phyloP scores from a whole-genome alignment of 1,140 invertebrate genomes.

The Trinorchestia longiramus region DNA sequence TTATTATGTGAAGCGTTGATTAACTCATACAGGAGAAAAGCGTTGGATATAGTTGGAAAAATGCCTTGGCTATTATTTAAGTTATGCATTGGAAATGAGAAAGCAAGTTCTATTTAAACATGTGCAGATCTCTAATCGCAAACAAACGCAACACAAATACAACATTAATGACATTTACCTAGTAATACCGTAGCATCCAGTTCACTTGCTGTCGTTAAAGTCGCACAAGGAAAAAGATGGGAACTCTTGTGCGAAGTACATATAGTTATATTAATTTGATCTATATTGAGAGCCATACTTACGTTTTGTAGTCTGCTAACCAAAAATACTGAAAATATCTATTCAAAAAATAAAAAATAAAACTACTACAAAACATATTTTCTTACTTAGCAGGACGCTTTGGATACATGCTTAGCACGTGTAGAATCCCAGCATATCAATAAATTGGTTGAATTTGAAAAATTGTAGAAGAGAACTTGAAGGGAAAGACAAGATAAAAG shows the following conservation, averaged over 20 bases:
- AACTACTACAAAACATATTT: too few species aligned
- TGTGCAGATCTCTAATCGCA: background rate
- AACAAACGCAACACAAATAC: background rate
- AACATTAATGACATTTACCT: background rate
- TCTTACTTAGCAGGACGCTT: too few species aligned
- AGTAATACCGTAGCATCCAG: background rate
- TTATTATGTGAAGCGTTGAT: background rate
- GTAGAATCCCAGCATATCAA: too few species aligned
- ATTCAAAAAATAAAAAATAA: too few species aligned
- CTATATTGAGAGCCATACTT: background rate
- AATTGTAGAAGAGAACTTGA: too few species aligned
- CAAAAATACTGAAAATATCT: too few species aligned
- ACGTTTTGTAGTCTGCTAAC: background rate
- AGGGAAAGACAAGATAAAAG: too few species aligned
- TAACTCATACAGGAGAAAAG: background rate
- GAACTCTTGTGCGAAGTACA: background rate
- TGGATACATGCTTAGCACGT: too few species aligned
- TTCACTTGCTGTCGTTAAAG: background rate
- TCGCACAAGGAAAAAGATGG: background rate
- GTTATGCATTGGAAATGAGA: background rate
- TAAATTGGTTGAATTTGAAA: too few species aligned
- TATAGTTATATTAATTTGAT: background rate
- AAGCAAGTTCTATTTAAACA: background rate
- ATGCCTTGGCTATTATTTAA: background rate
- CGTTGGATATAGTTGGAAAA: background rate